These are phyloP conservation scores for Amniataba percoides DNA, from an alignment of 2,797 vertebrate genomes.

Conservation along the genomic window DNA sequence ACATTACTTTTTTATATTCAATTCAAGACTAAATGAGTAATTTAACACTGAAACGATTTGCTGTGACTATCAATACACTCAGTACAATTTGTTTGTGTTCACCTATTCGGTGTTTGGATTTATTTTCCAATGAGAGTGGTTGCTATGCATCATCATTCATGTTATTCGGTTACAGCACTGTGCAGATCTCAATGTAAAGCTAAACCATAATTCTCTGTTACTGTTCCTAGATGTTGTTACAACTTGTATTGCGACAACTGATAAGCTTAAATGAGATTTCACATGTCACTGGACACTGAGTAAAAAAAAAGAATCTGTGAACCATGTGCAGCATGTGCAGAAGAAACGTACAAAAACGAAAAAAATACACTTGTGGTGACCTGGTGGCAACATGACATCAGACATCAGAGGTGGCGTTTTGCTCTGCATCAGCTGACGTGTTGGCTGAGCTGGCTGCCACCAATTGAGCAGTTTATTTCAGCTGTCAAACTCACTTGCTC, in stretches of 20 bases:
- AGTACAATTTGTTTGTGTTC: neutral
- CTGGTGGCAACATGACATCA: conserved; percentile 5
- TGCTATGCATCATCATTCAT: neutral
- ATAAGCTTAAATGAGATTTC: neutral
- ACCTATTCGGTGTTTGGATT: neutral
- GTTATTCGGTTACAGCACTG: neutral
- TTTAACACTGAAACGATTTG: neutral
- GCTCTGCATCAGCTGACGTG: conserved; percentile 2
- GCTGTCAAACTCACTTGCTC: conserved; percentile 51
- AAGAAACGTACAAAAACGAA: neutral
- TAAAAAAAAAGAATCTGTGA: conserved; percentile 1
- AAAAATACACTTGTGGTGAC: neutral
- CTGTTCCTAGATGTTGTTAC: neutral
- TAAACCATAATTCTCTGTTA: neutral
- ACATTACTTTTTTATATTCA: neutral
- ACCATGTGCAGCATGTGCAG: neutral
- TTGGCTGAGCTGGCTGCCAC: conserved; percentile 12
- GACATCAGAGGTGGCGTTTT: neutral
- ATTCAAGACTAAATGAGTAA: neutral
- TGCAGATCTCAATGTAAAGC: neutral
- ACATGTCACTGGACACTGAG: neutral
- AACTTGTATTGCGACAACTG: neutral
- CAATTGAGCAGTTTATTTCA: conserved; percentile 61
- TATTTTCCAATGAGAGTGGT: neutral
- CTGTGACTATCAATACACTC: neutral